Evolutionary conservation across 2,113 vertebrate species (phyloP).

Genomic region (Danio rerio): GRCz12tu NC_133182.1:50145501-50146000

Average conservation of each 20-base stretch:
- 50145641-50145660: background rate
- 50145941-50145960: background rate
- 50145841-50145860: background rate
- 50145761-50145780: background rate
- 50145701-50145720: too few species aligned
- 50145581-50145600: background rate
- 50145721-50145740: background rate
- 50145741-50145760: background rate
- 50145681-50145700: background rate
- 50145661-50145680: background rate
- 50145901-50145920: slow-evolving; percentile 7
- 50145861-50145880: background rate
- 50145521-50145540: background rate
- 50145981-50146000: slow-evolving; percentile 19
- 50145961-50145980: slow-evolving; percentile 14
- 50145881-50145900: background rate
- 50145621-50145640: background rate
- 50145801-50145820: background rate
- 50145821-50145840: background rate
- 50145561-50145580: background rate
- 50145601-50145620: background rate
- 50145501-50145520: background rate
- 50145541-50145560: background rate
- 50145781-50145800: background rate
- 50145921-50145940: background rate